A percentile compares a stretch with the other conserved stretches of the same genome.
These are phyloP conservation scores for Anguilla marmorata DNA, from an alignment of 2,797 vertebrate species.

Conservation along the genomic window DNA sequence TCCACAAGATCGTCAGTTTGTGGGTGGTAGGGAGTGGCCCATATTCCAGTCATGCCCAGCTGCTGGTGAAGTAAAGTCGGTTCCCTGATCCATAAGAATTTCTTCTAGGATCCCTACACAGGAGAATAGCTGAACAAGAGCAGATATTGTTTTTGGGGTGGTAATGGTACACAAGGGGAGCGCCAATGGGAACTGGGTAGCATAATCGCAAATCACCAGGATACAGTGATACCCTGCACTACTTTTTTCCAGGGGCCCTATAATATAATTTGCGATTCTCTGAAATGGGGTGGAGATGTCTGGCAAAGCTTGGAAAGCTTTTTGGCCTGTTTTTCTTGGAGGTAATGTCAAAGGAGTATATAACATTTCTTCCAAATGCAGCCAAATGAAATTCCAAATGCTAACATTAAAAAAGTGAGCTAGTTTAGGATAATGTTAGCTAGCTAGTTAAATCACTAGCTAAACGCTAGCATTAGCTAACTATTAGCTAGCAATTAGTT, in stretches of 20 bases:
- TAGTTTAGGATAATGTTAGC: too few species aligned
- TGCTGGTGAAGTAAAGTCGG: constrained; percentile 2
- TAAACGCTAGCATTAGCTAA: too few species aligned
- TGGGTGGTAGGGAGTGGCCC: too few species aligned
- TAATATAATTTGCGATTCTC: too few species aligned
- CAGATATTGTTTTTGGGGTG: neutral
- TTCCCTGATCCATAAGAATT: neutral
- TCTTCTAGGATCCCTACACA: neutral
- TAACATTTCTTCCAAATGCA: too few species aligned
- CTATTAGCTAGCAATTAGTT: too few species aligned
- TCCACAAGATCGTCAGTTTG: too few species aligned
- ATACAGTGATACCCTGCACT: neutral
- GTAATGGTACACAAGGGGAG: neutral
- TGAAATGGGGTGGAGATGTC: neutral
- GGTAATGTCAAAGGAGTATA: too few species aligned
- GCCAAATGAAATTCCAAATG: too few species aligned
- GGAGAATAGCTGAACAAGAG: neutral
- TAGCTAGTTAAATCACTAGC: too few species aligned
- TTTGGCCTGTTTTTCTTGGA: too few species aligned
- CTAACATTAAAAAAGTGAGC: too few species aligned
- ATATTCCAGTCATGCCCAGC: neutral
- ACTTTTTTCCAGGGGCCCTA: neutral
- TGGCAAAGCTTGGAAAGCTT: neutral
- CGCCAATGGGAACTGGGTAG: neutral
- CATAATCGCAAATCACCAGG: neutral